Evolutionary conservation across 2,797 vertebrate species (phyloP), one percentile per base, ranked within the genome.

Genomic region (Spheniscus humboldti): DNA sequence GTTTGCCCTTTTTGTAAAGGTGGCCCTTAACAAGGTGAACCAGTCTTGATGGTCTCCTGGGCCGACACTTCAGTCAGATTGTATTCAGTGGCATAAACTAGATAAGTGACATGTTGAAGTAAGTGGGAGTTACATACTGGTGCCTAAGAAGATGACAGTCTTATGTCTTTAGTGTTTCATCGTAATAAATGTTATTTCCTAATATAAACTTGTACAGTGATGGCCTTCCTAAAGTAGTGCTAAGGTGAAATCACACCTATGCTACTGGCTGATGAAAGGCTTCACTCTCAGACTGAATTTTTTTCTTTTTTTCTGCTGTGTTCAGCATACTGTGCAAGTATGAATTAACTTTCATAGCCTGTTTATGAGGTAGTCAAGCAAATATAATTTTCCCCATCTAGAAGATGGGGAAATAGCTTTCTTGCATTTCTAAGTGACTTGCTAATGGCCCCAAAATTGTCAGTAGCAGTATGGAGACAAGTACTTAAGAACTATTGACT

Each of bases 291-390:
- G 20, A 2, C 25, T 52, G 10, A 15, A 5, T 18, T 14, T 53
- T 13, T 10, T 13, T 47, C 20, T 22, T 13, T 25, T 47, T 56
- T 28, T 27, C 56, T 68, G 53, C 50, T 41, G 17, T 28, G 19
- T 43, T 79, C 80, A 48, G 74, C 55, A 31, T 56, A 4, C 69
- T 55, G 6, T 24, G 35, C 35, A 24, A 52, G 41, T 9, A 80
- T 68, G 85, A 92, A 86, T 91, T 91, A 71, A 31, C 81, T 87
- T 80, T 64, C 81, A 88, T 7, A 53, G 60, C 75, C 84, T 82
- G 89, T 88, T 94, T 67, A 92, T 82, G n/a, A 86, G 78, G 52
- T 79, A 96, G 52, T 85, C 60, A 80, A 92, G 89, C 56, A 95
- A 86, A 79, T 80, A 74, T 22, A 37, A 85, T 89, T 91, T 85